Evolutionary conservation across 2,113 vertebrate genomes (phyloP), one percentile per base, ranked within the genome.

Genomic region (Sturnus vulgaris): DNA sequence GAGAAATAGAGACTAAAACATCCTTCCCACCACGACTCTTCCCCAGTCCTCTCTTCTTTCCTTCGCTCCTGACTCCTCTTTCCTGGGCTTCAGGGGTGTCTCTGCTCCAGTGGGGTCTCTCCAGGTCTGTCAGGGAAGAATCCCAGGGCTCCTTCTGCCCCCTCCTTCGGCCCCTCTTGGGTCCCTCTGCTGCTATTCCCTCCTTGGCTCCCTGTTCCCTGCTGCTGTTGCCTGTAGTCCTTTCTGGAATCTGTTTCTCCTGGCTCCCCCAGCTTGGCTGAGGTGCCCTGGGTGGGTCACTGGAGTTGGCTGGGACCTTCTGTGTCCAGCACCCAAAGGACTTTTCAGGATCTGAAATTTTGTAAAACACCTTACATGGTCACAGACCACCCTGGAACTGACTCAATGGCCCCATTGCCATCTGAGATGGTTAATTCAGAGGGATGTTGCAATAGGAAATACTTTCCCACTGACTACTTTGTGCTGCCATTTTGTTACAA

Each of bases 21-120:
- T 16, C 10, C 28, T 39, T 40, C 30, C 9, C 31, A 35, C 47
- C 5, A 14, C 0, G 0, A 47, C 7, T 8, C n/a, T 33, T 61
- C 25, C 40, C 13, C 22, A 56, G 4, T 4, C 11, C 20, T 14
- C 12, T 5, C 4, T 23, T 52, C 9, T 7, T n/a, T 5, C 2
- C 23, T 64, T 59, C 0, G 0, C 3, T 44, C 39, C 30, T 0
- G 3, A 27, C 12, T 33, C 6, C 7, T 56, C 18, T 64, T 20
- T 22, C 30, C 47, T 30, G 39, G 11, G n/a, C 13, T 47, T 9
- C 20, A 23, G 33, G 6, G 7, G 6, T 6, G 20, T 60, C 13
- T 39, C 16, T 68, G 53, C 20, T 40, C 37, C 37, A 30, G 27
- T 6, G 9, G 8, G 15, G 19, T 59, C 11, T 40, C n/a, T 40